phyloP scores from a whole-genome alignment of 2,888 invertebrate genomes.

The Alentia gelatinosa region DNA sequence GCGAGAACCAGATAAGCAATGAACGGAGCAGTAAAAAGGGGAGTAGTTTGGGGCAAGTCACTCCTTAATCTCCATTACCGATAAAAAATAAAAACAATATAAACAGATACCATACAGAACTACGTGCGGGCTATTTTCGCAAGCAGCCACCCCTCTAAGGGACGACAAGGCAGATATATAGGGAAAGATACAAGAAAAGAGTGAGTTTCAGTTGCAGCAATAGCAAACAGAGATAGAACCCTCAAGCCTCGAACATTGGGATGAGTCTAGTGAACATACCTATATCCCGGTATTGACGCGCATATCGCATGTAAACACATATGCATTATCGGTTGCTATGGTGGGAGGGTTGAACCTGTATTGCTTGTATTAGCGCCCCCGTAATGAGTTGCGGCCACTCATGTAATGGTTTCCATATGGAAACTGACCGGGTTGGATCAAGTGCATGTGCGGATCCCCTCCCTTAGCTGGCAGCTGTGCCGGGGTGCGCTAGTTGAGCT shows the following conservation, averaged over 20 bases:
- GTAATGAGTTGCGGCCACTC: constrained; percentile 29
- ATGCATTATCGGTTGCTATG: constrained; percentile 11
- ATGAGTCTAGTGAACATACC: background rate
- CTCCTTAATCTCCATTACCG: background rate
- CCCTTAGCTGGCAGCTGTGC: background rate
- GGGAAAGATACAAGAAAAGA: background rate
- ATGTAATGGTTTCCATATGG: background rate
- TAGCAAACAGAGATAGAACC: background rate
- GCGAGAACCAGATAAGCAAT: background rate
- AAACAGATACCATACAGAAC: no score
- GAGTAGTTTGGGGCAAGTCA: background rate
- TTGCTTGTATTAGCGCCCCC: constrained; percentile 19
- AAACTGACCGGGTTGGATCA: background rate
- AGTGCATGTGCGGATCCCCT: background rate
- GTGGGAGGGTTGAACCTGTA: background rate
- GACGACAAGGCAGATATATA: background rate
- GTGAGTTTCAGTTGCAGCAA: background rate
- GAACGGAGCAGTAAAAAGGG: background rate
- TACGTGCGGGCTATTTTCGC: no score
- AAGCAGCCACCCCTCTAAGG: no score
- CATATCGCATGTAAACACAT: background rate
- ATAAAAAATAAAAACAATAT: no score
- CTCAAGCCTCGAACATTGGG: background rate
- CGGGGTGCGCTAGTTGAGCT: background rate
- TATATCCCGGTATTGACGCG: background rate